Conservation (phyloP, 2,888 invertebrate genomes). For the Cylindroiulus punctatus region DNA sequence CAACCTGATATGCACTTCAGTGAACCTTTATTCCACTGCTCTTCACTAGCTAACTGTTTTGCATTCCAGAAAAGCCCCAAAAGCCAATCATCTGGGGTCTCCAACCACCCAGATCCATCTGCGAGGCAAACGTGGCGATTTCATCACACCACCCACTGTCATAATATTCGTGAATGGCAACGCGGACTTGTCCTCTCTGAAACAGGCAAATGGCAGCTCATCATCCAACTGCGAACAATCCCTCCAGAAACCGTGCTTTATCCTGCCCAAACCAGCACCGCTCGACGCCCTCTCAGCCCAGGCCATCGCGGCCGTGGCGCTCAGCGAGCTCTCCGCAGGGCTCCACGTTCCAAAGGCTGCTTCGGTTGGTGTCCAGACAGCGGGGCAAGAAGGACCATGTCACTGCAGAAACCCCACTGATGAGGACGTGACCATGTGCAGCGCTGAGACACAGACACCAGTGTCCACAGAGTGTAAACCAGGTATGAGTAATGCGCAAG, state of each 20-base stretch:
- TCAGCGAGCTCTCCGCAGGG: slow-evolving; percentile 9
- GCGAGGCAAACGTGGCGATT: background rate
- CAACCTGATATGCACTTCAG: too few species aligned
- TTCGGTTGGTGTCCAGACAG: slow-evolving; percentile 15
- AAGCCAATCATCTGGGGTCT: background rate
- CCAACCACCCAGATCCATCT: background rate
- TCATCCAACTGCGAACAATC: background rate
- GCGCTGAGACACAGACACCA: slow-evolving; percentile 33
- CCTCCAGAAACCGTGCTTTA: slow-evolving; percentile 48
- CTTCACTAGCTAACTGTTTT: background rate
- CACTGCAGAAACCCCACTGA: background rate
- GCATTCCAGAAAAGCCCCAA: background rate
- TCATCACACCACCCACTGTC: background rate
- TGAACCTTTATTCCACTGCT: background rate
- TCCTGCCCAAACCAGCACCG: slow-evolving; percentile 50
- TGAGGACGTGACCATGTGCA: background rate
- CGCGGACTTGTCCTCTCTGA: background rate
- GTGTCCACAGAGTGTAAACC: background rate
- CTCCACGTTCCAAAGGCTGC: background rate
- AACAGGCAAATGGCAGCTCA: background rate
- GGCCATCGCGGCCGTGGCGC: slow-evolving; percentile 47
- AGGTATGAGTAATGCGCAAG: background rate
- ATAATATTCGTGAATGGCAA: background rate
- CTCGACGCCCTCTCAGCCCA: slow-evolving; percentile 8
- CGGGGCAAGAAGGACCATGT: background rate